These are phyloP conservation scores for Thamnophis sirtalis DNA, from an alignment of 2,113 vertebrate genomes.

Conservation along the genomic window DNA sequence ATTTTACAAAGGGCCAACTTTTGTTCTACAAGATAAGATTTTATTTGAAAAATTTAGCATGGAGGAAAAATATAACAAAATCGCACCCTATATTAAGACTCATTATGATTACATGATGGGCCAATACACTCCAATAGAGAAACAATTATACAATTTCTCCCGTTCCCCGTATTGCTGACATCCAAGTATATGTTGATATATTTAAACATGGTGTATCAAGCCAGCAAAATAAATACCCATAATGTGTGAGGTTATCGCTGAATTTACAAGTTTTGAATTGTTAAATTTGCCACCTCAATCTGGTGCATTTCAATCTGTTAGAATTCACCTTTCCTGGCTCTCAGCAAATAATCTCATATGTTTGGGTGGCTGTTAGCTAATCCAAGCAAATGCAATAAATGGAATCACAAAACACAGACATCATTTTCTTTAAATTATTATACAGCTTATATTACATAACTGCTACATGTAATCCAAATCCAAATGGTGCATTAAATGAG, in stretches of 20 bases:
- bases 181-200: background rate
- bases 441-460: background rate
- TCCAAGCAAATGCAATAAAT: background rate
- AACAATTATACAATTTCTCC: background rate
- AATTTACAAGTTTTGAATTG: background rate
- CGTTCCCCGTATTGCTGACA: background rate
- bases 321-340: background rate
- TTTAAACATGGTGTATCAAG: background rate
- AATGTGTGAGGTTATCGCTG: background rate
- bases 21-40: background rate
- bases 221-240: background rate
- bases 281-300: background rate
- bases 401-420: background rate
- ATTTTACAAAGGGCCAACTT: background rate
- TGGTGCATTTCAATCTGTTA: background rate
- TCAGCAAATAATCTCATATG: background rate
- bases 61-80: background rate
- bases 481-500: background rate
- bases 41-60: slow-evolving; percentile 9
- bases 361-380: background rate
- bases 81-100: background rate
- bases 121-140: background rate
- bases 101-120: background rate
- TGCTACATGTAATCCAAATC: background rate
- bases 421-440: background rate